These are phyloP conservation scores for Talpa occidentalis DNA, from an alignment of 2,113 vertebrate genomes.

Conservation along the genomic window DNA sequence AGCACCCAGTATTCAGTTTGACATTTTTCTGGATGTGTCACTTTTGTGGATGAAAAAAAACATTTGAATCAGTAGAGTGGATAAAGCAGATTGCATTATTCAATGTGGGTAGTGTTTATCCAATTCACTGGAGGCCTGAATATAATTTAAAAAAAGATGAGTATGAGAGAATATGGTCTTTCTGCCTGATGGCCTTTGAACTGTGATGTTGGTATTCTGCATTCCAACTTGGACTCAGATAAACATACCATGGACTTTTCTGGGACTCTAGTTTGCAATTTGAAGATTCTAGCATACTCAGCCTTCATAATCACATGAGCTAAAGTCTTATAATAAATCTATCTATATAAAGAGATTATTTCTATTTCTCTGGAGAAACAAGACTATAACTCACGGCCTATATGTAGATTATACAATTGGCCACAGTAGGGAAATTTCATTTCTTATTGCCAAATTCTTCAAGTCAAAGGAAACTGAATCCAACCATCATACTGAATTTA, in stretches of 20 bases:
- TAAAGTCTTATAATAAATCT: slow-evolving; percentile 1
- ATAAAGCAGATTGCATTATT: neutral
- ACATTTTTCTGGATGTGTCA: neutral
- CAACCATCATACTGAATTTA: neutral
- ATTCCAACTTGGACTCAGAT: neutral
- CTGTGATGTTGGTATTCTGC: neutral
- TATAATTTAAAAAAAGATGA: neutral
- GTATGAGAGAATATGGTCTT: neutral
- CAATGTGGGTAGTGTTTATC: neutral
- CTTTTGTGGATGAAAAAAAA: neutral
- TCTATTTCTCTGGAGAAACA: slow-evolving; percentile 29
- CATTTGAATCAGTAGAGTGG: neutral
- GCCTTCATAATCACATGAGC: neutral
- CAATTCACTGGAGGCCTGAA: neutral
- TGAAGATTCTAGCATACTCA: neutral
- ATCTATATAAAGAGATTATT: neutral
- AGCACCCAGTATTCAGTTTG: neutral
- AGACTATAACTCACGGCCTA: neutral
- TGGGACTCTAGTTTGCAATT: neutral
- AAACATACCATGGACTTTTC: neutral
- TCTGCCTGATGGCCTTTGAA: neutral
- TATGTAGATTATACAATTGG: neutral
- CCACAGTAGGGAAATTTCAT: neutral
- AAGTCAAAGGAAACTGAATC: neutral
- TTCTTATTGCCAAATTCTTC: neutral